These are phyloP conservation scores for Papilio protenor DNA, from an alignment of 2,888 invertebrate species.

Conservation along the genomic window DNA sequence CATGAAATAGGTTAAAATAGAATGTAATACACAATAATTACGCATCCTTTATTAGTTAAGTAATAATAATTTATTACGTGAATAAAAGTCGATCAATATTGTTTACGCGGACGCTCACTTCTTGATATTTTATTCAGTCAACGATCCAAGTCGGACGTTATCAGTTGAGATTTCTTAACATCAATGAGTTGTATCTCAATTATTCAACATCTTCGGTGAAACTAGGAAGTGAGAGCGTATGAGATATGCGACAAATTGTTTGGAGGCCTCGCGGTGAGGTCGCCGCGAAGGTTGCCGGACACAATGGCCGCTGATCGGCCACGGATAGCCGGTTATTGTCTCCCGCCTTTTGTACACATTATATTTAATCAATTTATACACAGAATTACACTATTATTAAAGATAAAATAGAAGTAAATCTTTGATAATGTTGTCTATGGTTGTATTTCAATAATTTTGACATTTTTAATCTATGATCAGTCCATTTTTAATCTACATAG, in stretches of 20 bases:
- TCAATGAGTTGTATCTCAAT: conserved; percentile 35
- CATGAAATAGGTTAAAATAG: neutral
- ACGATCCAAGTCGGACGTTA: conserved; percentile 35
- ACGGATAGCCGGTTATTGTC: conserved; percentile 41
- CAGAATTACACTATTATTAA: conserved; percentile 18
- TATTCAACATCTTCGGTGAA: conserved; percentile 44
- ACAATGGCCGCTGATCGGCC: conserved; percentile 42
- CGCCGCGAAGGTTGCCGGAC: conserved; percentile 48
- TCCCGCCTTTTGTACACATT: conserved; percentile 30
- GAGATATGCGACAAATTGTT: conserved; percentile 44
- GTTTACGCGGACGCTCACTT: neutral
- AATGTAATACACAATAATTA: neutral
- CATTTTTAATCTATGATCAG: neutral
- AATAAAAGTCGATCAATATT: conserved; percentile 3
- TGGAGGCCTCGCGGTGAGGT: conserved; percentile 47
- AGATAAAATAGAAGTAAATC: neutral
- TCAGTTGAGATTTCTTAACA: conserved; percentile 29
- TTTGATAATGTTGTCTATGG: neutral
- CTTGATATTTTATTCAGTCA: conserved; percentile 23
- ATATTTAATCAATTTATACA: neutral
- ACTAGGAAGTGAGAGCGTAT: conserved; percentile 51
- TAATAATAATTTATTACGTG: neutral
- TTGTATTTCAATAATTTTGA: neutral
- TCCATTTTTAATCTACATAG: neutral
- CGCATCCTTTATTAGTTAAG: neutral